A percentile compares a stretch with the other conserved stretches of the same genome.
phyloP scores from a whole-genome alignment of 1,140 invertebrate genomes.

The Dinoponera quadriceps region DNA sequence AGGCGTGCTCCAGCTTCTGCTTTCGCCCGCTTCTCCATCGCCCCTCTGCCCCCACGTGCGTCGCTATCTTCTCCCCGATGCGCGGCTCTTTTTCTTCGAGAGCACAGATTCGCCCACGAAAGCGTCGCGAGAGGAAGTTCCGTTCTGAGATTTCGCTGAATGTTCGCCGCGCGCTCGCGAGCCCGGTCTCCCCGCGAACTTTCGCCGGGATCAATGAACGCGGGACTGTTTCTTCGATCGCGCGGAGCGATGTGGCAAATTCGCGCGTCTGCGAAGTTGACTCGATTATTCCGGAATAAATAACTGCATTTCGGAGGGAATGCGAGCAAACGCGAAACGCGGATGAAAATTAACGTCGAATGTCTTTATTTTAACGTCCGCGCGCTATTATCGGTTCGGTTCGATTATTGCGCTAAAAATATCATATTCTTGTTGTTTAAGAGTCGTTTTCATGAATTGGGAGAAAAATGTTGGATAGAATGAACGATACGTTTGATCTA shows the following conservation, averaged over 20 bases:
- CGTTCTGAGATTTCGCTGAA: constrained; percentile 54
- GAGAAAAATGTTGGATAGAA: too few relatives aligned
- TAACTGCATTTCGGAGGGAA: background rate
- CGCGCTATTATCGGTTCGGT: background rate
- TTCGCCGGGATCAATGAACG: constrained; percentile 21
- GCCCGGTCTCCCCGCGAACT: constrained; percentile 51
- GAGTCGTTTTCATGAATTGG: too few relatives aligned
- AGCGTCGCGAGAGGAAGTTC: constrained; percentile 55
- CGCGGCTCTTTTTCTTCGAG: background rate
- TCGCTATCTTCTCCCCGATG: constrained; percentile 19
- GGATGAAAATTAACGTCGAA: background rate
- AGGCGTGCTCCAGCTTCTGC: constrained; percentile 53
- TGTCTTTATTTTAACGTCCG: background rate
- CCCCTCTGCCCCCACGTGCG: background rate
- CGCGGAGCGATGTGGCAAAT: constrained; percentile 28
- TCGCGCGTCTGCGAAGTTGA: constrained; percentile 1
- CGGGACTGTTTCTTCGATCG: constrained; percentile 36
- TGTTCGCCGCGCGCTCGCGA: constrained; percentile 62
- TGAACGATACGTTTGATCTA: too few relatives aligned
- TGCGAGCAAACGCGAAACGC: background rate
- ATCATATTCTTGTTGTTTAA: too few relatives aligned
- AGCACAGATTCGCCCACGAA: constrained; percentile 45
- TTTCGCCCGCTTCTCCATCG: background rate
- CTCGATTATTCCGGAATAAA: constrained; percentile 10
- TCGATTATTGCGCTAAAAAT: too few relatives aligned